Evolutionary conservation across 2,113 vertebrate genomes (phyloP).

Genomic region (Hymenochirus boettgeri): DNA sequence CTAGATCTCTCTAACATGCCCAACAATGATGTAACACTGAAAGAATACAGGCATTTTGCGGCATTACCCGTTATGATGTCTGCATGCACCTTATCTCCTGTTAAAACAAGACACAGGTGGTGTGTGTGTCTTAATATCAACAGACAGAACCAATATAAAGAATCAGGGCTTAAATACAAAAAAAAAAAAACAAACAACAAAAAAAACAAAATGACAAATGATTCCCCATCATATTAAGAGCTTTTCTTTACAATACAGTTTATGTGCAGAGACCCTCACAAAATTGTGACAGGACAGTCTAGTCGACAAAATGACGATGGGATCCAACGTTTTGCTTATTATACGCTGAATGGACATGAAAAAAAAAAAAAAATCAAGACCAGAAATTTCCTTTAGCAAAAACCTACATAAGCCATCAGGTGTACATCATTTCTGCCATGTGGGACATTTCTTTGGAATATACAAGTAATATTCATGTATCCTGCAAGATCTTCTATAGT

Average conservation of each 20-base stretch:
- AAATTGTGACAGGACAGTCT: too few relatives aligned
- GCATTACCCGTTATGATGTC: not conserved
- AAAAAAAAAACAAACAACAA: too few relatives aligned
- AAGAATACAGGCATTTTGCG: conserved; percentile 12
- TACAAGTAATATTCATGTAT: conserved; percentile 95
- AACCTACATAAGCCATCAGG: conserved; percentile 60
- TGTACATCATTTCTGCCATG: conserved; percentile 99
- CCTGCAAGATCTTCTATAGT: conserved; percentile 97
- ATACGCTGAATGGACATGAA: not conserved
- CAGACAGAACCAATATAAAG: not conserved
- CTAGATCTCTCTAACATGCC: conserved; percentile 11
- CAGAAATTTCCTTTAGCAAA: conserved; percentile 45
- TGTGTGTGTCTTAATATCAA: not conserved
- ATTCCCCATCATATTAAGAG: too few relatives aligned
- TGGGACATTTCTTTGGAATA: conserved; percentile 98
- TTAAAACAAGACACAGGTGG: conserved; percentile 1
- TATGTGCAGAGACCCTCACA: too few relatives aligned
- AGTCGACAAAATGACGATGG: too few relatives aligned
- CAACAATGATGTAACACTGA: conserved; percentile 33
- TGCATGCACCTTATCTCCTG: conserved; percentile 11
- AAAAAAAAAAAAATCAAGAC: conserved; percentile 23
- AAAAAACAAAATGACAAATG: too few relatives aligned
- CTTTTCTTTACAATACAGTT: too few relatives aligned
- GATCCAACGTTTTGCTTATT: too few relatives aligned
- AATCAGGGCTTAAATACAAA: not conserved